A percentile compares a stretch with the other conserved stretches of the same genome.
Evolutionary conservation across 1,140 invertebrate genomes (phyloP).

Genomic region (Drosophila hydei): DNA sequence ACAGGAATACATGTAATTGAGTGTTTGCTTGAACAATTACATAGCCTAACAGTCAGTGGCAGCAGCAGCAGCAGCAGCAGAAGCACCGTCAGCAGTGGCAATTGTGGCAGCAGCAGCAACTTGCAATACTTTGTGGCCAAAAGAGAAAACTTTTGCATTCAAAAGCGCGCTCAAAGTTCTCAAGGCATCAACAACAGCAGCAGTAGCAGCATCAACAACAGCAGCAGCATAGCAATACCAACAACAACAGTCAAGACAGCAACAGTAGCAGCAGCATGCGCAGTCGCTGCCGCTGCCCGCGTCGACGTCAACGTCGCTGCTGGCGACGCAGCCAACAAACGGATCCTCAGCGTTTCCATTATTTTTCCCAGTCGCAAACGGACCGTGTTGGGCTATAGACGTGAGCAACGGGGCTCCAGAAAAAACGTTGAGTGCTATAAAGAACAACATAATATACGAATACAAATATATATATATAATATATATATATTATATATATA

Average conservation of each 20-base stretch:
- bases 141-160: constrained; percentile 31
- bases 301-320: constrained; percentile 24
- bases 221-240: constrained; percentile 34
- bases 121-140: constrained; percentile 8
- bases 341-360: constrained; percentile 73
- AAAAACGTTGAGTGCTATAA: constrained; percentile 36
- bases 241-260: constrained; percentile 8
- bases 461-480: constrained; percentile 28
- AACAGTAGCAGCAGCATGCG: constrained; percentile 21
- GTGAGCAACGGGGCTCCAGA: constrained; percentile 64
- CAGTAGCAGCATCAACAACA: constrained; percentile 16
- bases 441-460: constrained; percentile 3
- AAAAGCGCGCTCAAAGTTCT: constrained; percentile 47
- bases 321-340: constrained; percentile 42
- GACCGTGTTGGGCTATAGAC: constrained; percentile 77
- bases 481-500: constrained; percentile 12
- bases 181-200: constrained; percentile 8
- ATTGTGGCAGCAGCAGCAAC: background rate
- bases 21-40: constrained; percentile 68
- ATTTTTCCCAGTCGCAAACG: constrained; percentile 74
- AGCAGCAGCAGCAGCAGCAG: background rate
- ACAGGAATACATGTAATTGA: constrained; percentile 77
- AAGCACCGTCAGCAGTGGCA: constrained; percentile 13
- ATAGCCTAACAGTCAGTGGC: constrained; percentile 36
- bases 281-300: constrained; percentile 32